Evolutionary conservation across 2,113 vertebrate genomes (phyloP).

Genomic region (Xenopus laevis): DNA sequence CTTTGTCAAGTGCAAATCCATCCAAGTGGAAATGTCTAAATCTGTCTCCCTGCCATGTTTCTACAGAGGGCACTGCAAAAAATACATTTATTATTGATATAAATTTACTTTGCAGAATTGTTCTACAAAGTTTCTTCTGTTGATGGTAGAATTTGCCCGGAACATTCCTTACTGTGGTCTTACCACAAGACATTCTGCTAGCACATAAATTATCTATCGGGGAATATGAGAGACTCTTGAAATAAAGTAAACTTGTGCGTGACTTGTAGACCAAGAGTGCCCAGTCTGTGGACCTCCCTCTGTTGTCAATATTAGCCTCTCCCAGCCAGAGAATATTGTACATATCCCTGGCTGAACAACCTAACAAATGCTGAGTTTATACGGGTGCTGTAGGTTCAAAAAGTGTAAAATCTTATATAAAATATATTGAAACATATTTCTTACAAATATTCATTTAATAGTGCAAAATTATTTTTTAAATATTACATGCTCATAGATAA

Average conservation of each 20-base stretch:
- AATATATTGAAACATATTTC: too few species aligned
- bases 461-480: too few species aligned
- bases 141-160: not conserved
- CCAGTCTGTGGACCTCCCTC: not conserved
- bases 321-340: not conserved
- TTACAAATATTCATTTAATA: too few species aligned
- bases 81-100: conserved; percentile 4
- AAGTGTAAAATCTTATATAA: too few species aligned
- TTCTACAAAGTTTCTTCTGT: not conserved
- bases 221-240: not conserved
- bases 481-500: too few species aligned
- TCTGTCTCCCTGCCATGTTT: not conserved
- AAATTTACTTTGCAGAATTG: conserved; percentile 2
- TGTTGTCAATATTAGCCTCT: not conserved
- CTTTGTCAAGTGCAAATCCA: not conserved
- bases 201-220: not conserved
- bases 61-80: not conserved
- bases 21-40: conserved; percentile 17
- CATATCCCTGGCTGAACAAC: not conserved
- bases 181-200: not conserved
- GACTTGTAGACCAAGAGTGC: conserved; percentile 1
- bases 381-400: not conserved
- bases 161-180: not conserved
- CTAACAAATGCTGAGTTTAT: not conserved
- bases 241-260: not conserved